These are phyloP conservation scores for Euwallacea similis DNA, from an alignment of 1,140 invertebrate species.

Conservation along the genomic window DNA sequence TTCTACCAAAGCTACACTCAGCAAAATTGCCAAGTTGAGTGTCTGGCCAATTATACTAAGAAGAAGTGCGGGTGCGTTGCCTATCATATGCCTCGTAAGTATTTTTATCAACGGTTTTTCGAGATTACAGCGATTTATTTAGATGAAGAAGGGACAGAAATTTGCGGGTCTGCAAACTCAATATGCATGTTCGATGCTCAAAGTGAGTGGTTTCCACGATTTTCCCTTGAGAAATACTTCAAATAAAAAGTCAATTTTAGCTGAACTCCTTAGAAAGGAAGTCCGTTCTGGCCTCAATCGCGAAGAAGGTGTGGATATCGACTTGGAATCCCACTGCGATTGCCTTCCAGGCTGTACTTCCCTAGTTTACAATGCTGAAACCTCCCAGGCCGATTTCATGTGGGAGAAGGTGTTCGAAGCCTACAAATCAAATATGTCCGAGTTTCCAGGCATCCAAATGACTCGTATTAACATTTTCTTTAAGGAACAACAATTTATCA, in stretches of 20 bases:
- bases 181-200: constrained; percentile 56
- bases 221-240: background rate
- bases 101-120: constrained; percentile 14
- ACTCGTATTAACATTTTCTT: constrained; percentile 59
- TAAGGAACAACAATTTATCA: constrained; percentile 67
- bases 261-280: constrained; percentile 59
- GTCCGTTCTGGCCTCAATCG: constrained; percentile 53
- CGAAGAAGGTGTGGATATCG: constrained; percentile 11
- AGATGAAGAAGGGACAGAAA: constrained; percentile 56
- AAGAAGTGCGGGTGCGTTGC: constrained; percentile 65
- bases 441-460: constrained; percentile 54
- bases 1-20: constrained; percentile 74
- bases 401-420: constrained; percentile 48
- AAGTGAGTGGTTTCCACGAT: constrained; percentile 44
- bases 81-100: constrained; percentile 68
- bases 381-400: constrained; percentile 65
- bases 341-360: constrained; percentile 70
- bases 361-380: constrained; percentile 67
- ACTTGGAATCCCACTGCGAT: constrained; percentile 55
- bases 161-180: constrained; percentile 61
- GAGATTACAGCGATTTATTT: constrained; percentile 13
- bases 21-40: constrained; percentile 75
- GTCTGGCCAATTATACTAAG: constrained; percentile 72
- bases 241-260: constrained; percentile 46
- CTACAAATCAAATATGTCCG: constrained; percentile 46